These are phyloP conservation scores for Chrysocyon brachyurus DNA, from an alignment of 2,797 vertebrate genomes.

Conservation along the genomic window DNA sequence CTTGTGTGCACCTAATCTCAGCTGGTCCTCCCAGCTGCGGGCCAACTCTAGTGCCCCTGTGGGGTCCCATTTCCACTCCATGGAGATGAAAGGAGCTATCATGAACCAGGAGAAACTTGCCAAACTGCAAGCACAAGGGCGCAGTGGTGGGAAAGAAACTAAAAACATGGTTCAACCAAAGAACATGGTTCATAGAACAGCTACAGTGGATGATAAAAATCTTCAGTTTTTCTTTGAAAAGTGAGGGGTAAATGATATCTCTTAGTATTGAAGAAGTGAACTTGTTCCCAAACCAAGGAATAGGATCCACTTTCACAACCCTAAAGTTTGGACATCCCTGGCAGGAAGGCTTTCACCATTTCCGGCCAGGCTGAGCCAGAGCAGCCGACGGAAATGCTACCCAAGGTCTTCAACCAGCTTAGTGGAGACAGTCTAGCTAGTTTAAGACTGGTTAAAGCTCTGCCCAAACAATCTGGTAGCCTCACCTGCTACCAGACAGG, in stretches of 20 bases:
- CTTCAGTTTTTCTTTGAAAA: background rate
- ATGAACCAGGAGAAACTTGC: background rate
- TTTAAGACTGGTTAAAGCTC: background rate
- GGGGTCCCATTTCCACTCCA: background rate
- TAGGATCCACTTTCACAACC: background rate
- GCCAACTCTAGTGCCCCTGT: background rate
- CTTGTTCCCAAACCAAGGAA: background rate
- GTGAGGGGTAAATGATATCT: background rate
- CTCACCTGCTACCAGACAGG: background rate
- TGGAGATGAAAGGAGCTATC: background rate
- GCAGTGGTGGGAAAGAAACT: background rate
- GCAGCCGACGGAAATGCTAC: background rate
- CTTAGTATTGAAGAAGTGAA: background rate
- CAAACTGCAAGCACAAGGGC: background rate
- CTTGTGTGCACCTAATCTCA: background rate
- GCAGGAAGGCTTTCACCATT: background rate
- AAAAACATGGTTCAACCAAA: background rate
- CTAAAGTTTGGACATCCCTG: background rate
- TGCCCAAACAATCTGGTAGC: background rate
- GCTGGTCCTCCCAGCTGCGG: background rate
- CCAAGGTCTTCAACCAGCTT: background rate
- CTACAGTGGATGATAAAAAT: background rate
- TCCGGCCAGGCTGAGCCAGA: background rate
- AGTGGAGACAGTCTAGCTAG: background rate
- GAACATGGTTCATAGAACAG: background rate